Percentiles rank a stretch among this genome's conserved stretches.
Evolutionary conservation across 2,797 vertebrate genomes (phyloP).

Genomic region (Ceryle rudis): DNA sequence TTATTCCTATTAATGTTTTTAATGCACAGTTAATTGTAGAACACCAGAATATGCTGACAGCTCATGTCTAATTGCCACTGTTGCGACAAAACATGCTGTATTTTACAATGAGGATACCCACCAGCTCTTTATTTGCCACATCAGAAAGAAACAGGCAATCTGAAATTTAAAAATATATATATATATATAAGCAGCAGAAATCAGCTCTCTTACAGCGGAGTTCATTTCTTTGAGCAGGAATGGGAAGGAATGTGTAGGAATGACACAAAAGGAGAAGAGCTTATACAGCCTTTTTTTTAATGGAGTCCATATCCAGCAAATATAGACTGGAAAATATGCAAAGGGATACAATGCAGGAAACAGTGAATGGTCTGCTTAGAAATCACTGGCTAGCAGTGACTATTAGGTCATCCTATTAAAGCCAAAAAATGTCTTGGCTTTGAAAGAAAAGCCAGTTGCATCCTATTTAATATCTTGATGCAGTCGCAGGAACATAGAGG

Average conservation of each 20-base stretch:
- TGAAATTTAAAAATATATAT: not conserved
- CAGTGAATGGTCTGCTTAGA: not conserved
- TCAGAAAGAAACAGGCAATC: not conserved
- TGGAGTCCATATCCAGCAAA: not conserved
- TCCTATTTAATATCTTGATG: not conserved
- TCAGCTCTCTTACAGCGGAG: not conserved
- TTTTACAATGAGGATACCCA: not conserved
- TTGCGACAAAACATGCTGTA: not conserved
- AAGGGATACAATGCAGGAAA: not conserved
- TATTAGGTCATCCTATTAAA: slow-evolving; percentile 31
- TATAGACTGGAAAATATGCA: slow-evolving; percentile 40
- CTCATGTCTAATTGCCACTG: not conserved
- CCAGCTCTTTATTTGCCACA: slow-evolving; percentile 12
- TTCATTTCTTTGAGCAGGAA: slow-evolving; percentile 22
- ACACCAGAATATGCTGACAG: slow-evolving; percentile 12
- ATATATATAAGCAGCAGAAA: not conserved
- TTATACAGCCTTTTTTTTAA: slow-evolving; percentile 35
- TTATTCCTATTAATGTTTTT: slow-evolving; percentile 57
- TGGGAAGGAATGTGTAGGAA: not conserved
- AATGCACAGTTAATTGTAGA: slow-evolving; percentile 35
- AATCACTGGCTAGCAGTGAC: not conserved
- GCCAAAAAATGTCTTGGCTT: not conserved
- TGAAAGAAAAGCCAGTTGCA: slow-evolving; percentile 3
- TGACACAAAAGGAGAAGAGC: slow-evolving; percentile 1
- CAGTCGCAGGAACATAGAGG: not conserved